Base-by-base conservation (phyloP, 92 coral and sea anemone genomes). In the Phymanthus crucifer region DNA sequence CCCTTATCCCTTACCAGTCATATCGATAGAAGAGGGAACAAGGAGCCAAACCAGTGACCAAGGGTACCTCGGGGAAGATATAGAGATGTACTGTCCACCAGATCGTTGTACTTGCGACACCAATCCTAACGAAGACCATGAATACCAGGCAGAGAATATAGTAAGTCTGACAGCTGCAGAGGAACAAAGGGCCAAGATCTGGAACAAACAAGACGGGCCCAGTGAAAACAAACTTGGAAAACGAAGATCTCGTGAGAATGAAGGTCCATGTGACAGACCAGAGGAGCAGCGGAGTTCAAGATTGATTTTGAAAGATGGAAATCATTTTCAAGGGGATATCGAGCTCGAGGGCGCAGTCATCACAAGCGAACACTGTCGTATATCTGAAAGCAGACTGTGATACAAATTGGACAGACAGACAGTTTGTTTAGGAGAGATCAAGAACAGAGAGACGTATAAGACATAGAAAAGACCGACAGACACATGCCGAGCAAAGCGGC, bases 21-120 rank as follows among this genome's bases (percentile, higher is more conserved):
- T 77, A 23, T 37, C 68, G 58, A 77, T 77, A 77, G 81, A 77
- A 16, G 81, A 35, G 19, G 81, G 81, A 4, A 23, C 81, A 64
- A 37, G 81, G 40, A 77, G 81, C 47, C 68, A 61, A 27, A 61
- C 68, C 9, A 61, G 68, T 61, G 17, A 27, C 17, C 32, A 2
- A 24, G 68, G 19, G 34, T 61, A 61, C 68, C 16, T 27, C 17
- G 29, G 36, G 34, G 35, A 61, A 10, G 34, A 61, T 27, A 17
- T 27, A 61, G 35, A 11, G 9, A 61, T 34, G 29, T 27, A 6
- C 36, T 27, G 1, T 61, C 14, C 68, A 8, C 2, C 35, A 61
- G 68, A 61, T 27, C 68, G 34, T 27, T 61, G 36, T 6, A 61
- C 34, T 61, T 61, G 68, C 29, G 68, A 29, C 18, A 1, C 10